Evolutionary conservation across 2,797 vertebrate species (phyloP), one percentile per base, ranked within the genome.

Genomic region (Alcedo quadribrachys): DNA sequence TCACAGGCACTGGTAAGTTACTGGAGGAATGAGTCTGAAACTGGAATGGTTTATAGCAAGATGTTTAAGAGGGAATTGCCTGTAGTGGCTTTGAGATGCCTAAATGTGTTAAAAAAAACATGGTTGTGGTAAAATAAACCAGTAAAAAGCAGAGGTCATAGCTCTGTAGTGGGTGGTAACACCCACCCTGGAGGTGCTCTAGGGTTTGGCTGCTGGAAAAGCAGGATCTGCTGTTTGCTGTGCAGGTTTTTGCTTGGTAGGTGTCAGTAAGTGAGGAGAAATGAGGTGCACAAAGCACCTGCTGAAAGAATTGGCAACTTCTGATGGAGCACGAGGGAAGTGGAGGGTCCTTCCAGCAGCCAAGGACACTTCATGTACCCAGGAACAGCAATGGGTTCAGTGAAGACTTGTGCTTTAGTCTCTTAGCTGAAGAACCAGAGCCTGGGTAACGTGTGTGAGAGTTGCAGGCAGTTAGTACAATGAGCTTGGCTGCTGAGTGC

Each of bases 201-300:
- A 12, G 71, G 62, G 7, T 65, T 15, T 77, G 63, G 35, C 45
- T 90, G 51, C 7, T 65, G 53, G 11, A 45, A 57, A 37, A 0
- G 4, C 24, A 68, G 40, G 37, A 28, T 27, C 80, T 69, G 50
- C 27, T 73, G 0, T 22, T 54, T 55, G 27, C 21, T 67, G 9
- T 15, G 58, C 76, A 81, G 60, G 22, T 6, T 2, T 62, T 88
- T 51, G 10, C 60, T 70, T 50, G 61, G 30, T 65, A 46, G 48
- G 3, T 33, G 19, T 11, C 60, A 21, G 45, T 21, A 40, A 57
- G 25, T 2, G 61, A 65, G 28, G 15, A 55, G 58, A 62, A 78
- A 20, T 11, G 1, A 10, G 1, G 5, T 6, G 1, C 6, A 1
- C 22, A 7, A 53, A 53, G 37, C 9, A 2, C 25, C 1, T 2